Evolutionary conservation across 2,113 vertebrate genomes (phyloP), one percentile per base, ranked within the genome.

Genomic region (Centropus bengalensis): DNA sequence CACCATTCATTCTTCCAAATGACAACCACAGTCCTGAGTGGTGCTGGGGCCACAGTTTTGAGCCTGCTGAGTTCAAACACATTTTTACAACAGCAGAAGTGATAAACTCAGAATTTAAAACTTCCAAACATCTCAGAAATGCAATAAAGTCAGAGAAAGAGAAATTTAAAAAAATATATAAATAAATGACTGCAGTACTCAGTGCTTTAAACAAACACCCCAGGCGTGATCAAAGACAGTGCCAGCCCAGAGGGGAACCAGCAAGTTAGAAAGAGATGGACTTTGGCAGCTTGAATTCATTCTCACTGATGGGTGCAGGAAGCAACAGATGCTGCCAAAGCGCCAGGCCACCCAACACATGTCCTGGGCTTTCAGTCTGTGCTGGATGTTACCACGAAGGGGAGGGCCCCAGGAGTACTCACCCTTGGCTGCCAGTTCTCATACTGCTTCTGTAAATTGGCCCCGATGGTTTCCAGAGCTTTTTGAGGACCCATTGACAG

Each of bases 401-500:
- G 22, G 45, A 40, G 7, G 42, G 79, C 36, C 66, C 32, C 23
- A 28, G 23, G 8, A 30, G 7, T 4, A 94, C 99, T 99, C 96
- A 99, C 99, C 98, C 99, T 94, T 21, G 99, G 99, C 95, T 99
- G 99, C 99, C 99, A 99, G 97, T 99, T 99, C 94, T 99, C 99
- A 5, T 99, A 99, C 94, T 99, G 99, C 97, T 99, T 99, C 98
- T 99, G 99, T 42, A 99, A 96, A 87, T 99, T 99, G 28, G 99
- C 99, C 62, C 99, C 99, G 3, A 99, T 99, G 74, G 99, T 99
- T 97, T 99, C 99, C 98, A 99, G 98, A 85, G 99, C 99, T 91
- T 99, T 99, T 96, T 99, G 99, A n/a, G 99, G 99, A 66, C 99
- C 99, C 99, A 99, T 99, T 1, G 99, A 99, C 93, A 99, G 98